These are phyloP conservation scores for Stegodyphus mimosarum DNA, from an alignment of 1,140 invertebrate genomes.

Conservation along the genomic window DNA sequence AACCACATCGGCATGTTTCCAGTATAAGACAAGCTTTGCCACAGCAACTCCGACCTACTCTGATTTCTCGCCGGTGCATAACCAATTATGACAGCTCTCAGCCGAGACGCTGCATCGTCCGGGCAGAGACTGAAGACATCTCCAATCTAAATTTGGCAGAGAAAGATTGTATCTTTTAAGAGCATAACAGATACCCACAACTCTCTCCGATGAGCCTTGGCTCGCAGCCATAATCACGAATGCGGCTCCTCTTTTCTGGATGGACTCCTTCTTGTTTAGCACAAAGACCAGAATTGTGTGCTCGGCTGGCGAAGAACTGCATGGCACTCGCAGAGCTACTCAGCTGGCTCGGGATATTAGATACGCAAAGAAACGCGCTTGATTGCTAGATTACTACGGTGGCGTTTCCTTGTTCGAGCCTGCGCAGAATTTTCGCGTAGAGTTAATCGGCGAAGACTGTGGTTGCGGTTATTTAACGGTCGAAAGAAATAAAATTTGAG, in stretches of 20 bases:
- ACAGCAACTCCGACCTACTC: no score
- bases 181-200: constrained; percentile 39
- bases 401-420: no score
- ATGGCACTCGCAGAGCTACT: neutral
- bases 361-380: neutral
- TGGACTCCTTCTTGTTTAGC: constrained; percentile 27
- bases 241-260: constrained; percentile 3
- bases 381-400: no score
- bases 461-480: no score
- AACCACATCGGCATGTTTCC: no score
- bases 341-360: constrained; percentile 1
- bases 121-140: neutral
- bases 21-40: no score
- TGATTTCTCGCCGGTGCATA: constrained; percentile 16
- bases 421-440: no score
- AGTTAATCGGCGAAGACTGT: no score
- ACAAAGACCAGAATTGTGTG: constrained; percentile 42
- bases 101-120: neutral
- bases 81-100: constrained; percentile 56
- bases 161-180: constrained; percentile 58
- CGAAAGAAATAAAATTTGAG: no score
- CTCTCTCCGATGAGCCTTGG: constrained; percentile 5
- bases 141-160: constrained; percentile 59
- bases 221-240: constrained; percentile 10
- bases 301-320: neutral